These are phyloP conservation scores for Xylocopa sonorina DNA, from an alignment of 1,140 invertebrate species.

Conservation along the genomic window DNA sequence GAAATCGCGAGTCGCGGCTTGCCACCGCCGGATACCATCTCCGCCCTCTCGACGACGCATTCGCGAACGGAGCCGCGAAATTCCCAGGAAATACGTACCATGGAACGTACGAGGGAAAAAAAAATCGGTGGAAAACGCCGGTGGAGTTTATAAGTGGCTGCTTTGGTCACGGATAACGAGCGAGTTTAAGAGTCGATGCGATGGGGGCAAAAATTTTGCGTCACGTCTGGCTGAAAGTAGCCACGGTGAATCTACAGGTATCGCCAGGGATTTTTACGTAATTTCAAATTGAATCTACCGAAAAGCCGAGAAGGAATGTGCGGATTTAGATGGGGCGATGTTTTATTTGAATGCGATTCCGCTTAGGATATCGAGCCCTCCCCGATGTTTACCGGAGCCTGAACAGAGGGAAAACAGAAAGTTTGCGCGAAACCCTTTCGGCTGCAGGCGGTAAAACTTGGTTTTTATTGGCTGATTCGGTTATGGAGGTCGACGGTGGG, in stretches of 20 bases:
- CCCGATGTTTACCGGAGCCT: not conserved
- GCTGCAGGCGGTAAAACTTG: conserved; percentile 30
- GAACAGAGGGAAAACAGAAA: conserved; percentile 1
- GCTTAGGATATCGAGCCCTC: not conserved
- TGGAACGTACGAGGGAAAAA: not conserved
- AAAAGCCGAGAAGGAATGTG: no score
- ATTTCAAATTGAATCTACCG: no score
- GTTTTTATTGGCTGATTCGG: conserved; percentile 47
- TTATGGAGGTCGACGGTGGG: conserved; percentile 16
- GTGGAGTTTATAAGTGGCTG: conserved; percentile 36
- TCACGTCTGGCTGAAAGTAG: no score
- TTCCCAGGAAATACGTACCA: conserved; percentile 8
- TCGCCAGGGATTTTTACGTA: no score
- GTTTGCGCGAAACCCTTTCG: conserved; percentile 23
- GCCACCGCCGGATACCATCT: not conserved
- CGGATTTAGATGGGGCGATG: not conserved
- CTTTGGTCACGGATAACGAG: conserved; percentile 1
- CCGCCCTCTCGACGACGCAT: not conserved
- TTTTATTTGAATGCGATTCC: conserved; percentile 13
- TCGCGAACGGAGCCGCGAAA: not conserved
- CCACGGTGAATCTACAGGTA: no score
- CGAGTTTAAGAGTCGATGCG: not conserved
- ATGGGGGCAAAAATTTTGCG: no score
- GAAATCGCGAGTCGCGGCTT: conserved; percentile 2
- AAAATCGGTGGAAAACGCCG: conserved; percentile 9